Conservation (phyloP, 2,797 vertebrate genomes). For the Alfaro cultratus region DNA sequence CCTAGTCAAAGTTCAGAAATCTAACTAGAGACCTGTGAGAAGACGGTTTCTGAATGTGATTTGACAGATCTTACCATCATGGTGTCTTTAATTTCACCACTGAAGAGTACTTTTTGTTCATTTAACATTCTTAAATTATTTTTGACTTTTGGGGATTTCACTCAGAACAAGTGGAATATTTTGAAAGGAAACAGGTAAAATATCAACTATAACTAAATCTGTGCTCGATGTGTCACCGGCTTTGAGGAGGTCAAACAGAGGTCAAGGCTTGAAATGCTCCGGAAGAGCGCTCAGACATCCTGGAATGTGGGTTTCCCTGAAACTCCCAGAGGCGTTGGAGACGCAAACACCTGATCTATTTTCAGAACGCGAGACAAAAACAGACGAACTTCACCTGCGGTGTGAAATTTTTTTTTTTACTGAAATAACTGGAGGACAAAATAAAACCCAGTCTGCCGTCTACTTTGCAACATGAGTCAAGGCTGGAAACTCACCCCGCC, state of each 20-base stretch:
- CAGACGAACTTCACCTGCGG: neutral
- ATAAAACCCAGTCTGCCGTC: constrained; percentile 8
- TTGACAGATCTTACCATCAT: neutral
- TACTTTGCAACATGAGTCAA: constrained; percentile 37
- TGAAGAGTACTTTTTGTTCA: neutral
- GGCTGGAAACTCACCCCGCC: constrained; percentile 90
- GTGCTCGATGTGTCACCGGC: neutral
- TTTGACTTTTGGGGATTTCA: neutral
- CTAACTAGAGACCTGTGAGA: neutral
- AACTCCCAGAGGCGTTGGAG: constrained; percentile 12
- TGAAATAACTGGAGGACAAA: constrained; percentile 16
- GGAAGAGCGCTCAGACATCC: constrained; percentile 58
- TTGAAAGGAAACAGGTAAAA: constrained; percentile 1
- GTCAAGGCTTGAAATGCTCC: constrained; percentile 35
- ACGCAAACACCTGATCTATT: constrained; percentile 1
- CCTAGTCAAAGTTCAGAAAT: neutral
- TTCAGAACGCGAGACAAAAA: neutral
- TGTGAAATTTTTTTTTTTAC: neutral
- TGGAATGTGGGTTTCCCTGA: constrained; percentile 55
- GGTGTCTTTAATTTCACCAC: neutral
- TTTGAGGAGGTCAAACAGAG: constrained; percentile 17
- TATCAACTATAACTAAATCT: neutral
- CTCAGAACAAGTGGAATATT: neutral
- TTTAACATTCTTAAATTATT: neutral
- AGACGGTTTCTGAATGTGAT: neutral